These are phyloP conservation scores for Drosophila sordidula DNA, from an alignment of 2,888 invertebrate genomes.

Conservation along the genomic window DNA sequence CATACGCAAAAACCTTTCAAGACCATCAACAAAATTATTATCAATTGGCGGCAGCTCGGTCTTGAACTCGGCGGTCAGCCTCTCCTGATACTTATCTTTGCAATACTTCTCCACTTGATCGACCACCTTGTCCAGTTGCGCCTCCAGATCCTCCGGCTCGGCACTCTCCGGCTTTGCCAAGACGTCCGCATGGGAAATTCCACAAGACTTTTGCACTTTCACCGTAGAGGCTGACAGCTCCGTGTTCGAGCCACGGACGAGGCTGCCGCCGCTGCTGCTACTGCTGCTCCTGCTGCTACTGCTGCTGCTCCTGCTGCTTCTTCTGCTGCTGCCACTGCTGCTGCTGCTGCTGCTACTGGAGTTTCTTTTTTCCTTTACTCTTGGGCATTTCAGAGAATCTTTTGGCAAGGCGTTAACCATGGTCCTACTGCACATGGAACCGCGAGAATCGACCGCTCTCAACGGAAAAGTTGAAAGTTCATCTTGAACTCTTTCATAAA, in stretches of 20 bases:
- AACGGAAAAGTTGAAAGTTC: not conserved
- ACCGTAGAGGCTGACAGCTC: not conserved
- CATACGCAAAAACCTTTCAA: conserved; percentile 26
- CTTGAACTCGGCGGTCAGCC: conserved; percentile 37
- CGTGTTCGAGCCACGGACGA: not conserved
- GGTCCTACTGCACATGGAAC: not conserved
- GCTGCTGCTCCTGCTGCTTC: not conserved
- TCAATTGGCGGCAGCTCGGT: conserved; percentile 19
- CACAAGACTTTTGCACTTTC: not conserved
- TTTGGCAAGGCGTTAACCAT: no score
- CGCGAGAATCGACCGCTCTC: not conserved
- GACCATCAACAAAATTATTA: not conserved
- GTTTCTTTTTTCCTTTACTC: not conserved
- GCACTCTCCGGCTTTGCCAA: not conserved
- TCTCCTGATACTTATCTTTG: conserved; percentile 8
- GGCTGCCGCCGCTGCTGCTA: not conserved
- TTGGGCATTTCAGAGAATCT: no score
- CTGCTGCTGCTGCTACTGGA: not conserved
- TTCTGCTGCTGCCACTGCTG: not conserved
- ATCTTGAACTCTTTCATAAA: not conserved
- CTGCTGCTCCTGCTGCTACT: not conserved
- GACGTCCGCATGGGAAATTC: not conserved
- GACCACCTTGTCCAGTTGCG: not conserved
- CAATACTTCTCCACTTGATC: conserved; percentile 1
- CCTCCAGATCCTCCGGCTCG: not conserved